These are phyloP conservation scores for Zaprionus africanus DNA, from an alignment of 1,140 invertebrate genomes.

Conservation along the genomic window DNA sequence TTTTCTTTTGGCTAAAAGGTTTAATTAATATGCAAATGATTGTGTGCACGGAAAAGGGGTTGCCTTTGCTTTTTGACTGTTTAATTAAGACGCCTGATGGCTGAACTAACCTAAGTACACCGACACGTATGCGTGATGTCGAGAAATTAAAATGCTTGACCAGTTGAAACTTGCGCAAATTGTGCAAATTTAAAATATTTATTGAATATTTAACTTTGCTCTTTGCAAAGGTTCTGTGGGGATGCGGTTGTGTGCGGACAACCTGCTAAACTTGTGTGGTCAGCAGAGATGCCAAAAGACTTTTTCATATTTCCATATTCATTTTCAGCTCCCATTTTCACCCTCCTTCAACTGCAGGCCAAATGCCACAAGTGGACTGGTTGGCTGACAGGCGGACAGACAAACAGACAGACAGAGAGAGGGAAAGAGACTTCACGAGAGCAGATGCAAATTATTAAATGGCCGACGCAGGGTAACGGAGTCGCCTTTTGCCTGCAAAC, in stretches of 20 bases:
- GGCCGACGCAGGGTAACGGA: background rate
- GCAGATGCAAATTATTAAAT: conserved; percentile 32
- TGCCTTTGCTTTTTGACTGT: conserved; percentile 38
- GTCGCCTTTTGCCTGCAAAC: conserved; percentile 11
- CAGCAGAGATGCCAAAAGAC: conserved; percentile 13
- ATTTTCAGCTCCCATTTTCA: conserved; percentile 21
- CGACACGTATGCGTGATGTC: conserved; percentile 41
- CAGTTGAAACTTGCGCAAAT: conserved; percentile 21
- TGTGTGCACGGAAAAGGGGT: conserved; percentile 36
- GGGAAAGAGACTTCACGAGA: background rate
- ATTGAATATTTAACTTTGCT: conserved; percentile 58
- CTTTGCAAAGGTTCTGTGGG: conserved; percentile 1
- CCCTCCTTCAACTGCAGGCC: conserved; percentile 7
- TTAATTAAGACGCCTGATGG: conserved; percentile 65
- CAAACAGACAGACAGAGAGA: background rate
- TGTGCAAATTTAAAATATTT: conserved; percentile 58
- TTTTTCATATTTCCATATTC: conserved; percentile 34
- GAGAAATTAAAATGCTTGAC: conserved; percentile 26
- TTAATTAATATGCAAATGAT: conserved; percentile 80
- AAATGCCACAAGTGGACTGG: conserved; percentile 2
- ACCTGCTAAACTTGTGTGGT: conserved; percentile 22
- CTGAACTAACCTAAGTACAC: conserved; percentile 20
- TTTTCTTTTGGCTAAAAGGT: conserved; percentile 58
- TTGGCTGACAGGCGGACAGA: background rate
- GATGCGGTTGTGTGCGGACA: background rate